Conservation (phyloP, 2,113 vertebrate species). For the Mesocricetus auratus region DNA sequence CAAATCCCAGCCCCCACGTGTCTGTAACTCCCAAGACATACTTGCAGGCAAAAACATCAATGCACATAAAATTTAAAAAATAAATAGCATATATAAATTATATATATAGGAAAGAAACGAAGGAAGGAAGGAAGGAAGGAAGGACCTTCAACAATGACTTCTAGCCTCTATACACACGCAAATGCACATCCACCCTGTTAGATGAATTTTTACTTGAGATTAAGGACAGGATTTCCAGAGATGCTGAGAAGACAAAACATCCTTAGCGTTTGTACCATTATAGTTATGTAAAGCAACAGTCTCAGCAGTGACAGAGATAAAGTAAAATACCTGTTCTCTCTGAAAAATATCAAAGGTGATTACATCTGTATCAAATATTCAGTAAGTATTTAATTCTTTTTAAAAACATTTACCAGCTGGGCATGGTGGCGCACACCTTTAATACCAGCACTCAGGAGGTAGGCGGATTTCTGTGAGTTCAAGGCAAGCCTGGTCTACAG, state of each 20-base stretch:
- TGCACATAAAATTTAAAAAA: background rate
- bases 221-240: background rate
- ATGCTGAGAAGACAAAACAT: background rate
- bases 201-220: background rate
- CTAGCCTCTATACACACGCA: background rate
- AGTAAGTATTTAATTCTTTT: background rate
- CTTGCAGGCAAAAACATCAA: background rate
- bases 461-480: background rate
- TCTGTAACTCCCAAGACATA: background rate
- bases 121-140: too few relatives aligned
- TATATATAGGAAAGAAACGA: background rate
- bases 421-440: background rate
- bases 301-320: background rate
- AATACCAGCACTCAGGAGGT: background rate
- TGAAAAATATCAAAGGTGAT: background rate
- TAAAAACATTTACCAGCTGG: background rate
- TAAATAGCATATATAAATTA: background rate
- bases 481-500: background rate
- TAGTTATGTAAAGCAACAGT: background rate
- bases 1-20: background rate
- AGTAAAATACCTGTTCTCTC: background rate
- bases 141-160: background rate
- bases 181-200: background rate
- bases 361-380: background rate
- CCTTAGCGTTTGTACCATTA: background rate